Percentiles rank a stretch among this genome's conserved stretches.
phyloP scores from a whole-genome alignment of 2,113 vertebrate genomes.

The Malurus cyaneus region DNA sequence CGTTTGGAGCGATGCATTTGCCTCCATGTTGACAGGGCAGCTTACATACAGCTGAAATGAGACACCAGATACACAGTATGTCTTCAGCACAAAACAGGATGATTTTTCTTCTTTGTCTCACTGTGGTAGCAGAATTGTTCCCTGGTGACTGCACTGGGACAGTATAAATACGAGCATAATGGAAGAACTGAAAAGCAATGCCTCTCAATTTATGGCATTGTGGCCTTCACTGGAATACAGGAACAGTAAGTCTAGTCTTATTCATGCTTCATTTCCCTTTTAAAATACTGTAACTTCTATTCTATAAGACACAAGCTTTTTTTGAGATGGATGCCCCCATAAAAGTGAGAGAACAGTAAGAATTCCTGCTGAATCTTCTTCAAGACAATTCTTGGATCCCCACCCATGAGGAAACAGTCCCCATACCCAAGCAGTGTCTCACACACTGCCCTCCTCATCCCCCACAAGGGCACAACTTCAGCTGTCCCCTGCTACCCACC shows the following conservation, averaged over 20 bases:
- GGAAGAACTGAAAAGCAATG: constrained; percentile 10
- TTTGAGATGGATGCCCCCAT: neutral
- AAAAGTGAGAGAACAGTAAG: neutral
- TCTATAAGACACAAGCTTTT: neutral
- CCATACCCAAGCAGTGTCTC: neutral
- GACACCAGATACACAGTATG: neutral
- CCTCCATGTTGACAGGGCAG: constrained; percentile 81
- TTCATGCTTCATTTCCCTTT: neutral
- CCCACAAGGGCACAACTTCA: neutral
- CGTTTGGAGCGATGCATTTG: constrained; percentile 82
- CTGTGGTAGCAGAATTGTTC: constrained; percentile 7
- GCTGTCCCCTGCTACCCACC: neutral
- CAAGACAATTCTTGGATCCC: neutral
- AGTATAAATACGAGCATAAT: constrained; percentile 51
- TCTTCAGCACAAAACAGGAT: neutral
- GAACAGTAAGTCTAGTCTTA: neutral
- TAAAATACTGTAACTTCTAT: constrained; percentile 5
- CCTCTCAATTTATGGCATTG: neutral
- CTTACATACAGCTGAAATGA: constrained; percentile 78
- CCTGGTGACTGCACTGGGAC: neutral
- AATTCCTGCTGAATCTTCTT: neutral
- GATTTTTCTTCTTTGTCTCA: constrained; percentile 14
- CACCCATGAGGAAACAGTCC: neutral
- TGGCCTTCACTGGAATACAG: neutral
- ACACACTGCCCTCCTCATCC: neutral